phyloP scores from a whole-genome alignment of 2,113 vertebrate species.

The Chaetops frenatus region DNA sequence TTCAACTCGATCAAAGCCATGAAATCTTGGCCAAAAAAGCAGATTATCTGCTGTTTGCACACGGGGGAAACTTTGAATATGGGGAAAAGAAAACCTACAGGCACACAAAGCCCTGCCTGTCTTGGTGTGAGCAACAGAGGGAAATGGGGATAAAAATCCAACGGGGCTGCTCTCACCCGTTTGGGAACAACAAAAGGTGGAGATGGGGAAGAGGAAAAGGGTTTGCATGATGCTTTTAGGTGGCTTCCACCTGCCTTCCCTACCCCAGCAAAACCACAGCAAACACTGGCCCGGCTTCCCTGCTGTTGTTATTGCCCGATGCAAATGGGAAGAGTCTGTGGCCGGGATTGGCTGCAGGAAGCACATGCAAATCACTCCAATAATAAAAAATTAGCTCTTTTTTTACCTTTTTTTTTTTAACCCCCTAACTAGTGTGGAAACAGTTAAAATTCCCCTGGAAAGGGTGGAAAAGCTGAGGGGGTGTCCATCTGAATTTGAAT shows the following conservation, averaged over 20 bases:
- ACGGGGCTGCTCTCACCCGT: neutral
- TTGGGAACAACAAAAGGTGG: neutral
- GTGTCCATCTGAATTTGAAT: conserved; percentile 62
- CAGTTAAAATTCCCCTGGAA: conserved; percentile 57
- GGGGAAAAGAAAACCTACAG: neutral
- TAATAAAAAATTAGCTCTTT: neutral
- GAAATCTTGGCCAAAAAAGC: neutral
- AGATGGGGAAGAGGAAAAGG: neutral
- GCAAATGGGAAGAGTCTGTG: conserved; percentile 79
- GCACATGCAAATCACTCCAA: conserved; percentile 81
- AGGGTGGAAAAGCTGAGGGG: neutral
- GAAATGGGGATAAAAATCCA: neutral
- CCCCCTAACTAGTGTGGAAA: neutral
- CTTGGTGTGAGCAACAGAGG: neutral
- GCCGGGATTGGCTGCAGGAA: conserved; percentile 76
- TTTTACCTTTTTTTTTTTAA: neutral
- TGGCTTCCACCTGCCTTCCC: conserved; percentile 46
- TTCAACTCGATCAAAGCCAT: neutral
- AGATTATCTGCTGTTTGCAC: neutral
- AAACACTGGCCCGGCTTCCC: conserved; percentile 1
- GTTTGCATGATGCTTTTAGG: conserved; percentile 20
- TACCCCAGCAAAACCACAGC: conserved; percentile 49
- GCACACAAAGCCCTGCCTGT: neutral
- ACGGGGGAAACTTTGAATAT: neutral
- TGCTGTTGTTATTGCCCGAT: conserved; percentile 68